A percentile compares a stretch with the other conserved stretches of the same genome.
These are phyloP conservation scores for Dynastes maya DNA, from an alignment of 2,888 invertebrate genomes.

Conservation along the genomic window DNA sequence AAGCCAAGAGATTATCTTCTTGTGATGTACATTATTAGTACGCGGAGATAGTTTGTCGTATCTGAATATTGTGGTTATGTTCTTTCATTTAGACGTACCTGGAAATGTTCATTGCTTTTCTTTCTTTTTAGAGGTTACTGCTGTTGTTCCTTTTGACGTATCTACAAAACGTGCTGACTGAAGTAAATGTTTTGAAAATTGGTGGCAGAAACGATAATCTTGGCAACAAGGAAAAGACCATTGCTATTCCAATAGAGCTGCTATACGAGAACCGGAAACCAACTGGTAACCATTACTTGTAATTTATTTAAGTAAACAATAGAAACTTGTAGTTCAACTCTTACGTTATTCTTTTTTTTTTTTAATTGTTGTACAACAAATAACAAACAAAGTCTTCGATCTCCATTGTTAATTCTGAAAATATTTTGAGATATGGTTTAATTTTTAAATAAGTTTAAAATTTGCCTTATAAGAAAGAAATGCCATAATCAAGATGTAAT, in stretches of 20 bases:
- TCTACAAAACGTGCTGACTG: neutral
- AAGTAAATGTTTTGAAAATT: conserved; percentile 20
- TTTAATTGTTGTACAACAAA: too few relatives aligned
- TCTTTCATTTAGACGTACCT: too few relatives aligned
- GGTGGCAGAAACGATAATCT: conserved; percentile 18
- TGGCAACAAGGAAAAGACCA: neutral
- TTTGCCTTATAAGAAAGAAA: too few relatives aligned
- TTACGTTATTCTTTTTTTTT: too few relatives aligned
- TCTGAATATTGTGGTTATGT: too few relatives aligned
- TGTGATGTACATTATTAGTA: neutral
- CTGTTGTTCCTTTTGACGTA: conserved; percentile 2
- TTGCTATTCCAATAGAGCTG: conserved; percentile 19
- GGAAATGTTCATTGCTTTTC: neutral
- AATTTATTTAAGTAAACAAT: neutral
- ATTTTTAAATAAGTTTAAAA: too few relatives aligned
- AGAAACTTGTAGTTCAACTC: too few relatives aligned
- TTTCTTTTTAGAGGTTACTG: conserved; percentile 26
- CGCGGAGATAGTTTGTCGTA: too few relatives aligned
- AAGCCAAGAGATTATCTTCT: neutral
- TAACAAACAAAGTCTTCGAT: too few relatives aligned
- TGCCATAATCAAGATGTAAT: too few relatives aligned
- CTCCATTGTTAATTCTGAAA: too few relatives aligned
- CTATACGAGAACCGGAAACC: conserved; percentile 13
- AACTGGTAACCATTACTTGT: neutral
- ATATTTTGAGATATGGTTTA: too few relatives aligned